Conservation (phyloP, 2,797 vertebrate species). For the Cynopterus sphinx region DNA sequence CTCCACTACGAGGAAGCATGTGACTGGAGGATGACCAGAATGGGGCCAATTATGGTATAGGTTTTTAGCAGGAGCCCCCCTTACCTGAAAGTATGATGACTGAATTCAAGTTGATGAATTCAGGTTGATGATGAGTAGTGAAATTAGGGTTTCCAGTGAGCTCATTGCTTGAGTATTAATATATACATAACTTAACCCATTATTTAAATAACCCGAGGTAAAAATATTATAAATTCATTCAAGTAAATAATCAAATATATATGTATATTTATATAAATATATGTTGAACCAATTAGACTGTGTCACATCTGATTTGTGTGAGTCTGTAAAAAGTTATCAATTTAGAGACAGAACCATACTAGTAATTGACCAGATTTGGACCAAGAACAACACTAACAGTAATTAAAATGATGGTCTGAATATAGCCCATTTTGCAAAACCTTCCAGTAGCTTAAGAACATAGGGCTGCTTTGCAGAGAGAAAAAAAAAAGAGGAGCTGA, state of each 20-base stretch:
- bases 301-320: background rate
- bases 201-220: background rate
- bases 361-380: background rate
- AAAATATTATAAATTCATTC: background rate
- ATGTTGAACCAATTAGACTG: background rate
- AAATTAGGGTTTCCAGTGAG: background rate
- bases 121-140: background rate
- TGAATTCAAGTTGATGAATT: too few species aligned
- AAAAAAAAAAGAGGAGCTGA: background rate
- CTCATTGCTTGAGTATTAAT: background rate
- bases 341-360: background rate
- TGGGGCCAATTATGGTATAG: accelerated
- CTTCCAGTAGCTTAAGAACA: background rate
- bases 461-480: accelerated
- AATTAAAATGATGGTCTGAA: background rate
- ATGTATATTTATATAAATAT: background rate
- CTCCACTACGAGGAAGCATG: accelerated
- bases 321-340: background rate
- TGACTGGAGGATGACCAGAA: background rate
- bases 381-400: background rate
- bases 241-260: background rate
- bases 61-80: accelerated
- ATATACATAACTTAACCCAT: background rate
- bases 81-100: background rate
- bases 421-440: background rate